Base-by-base conservation (phyloP, 2,113 vertebrate genomes). In the Mirza zaza region DNA sequence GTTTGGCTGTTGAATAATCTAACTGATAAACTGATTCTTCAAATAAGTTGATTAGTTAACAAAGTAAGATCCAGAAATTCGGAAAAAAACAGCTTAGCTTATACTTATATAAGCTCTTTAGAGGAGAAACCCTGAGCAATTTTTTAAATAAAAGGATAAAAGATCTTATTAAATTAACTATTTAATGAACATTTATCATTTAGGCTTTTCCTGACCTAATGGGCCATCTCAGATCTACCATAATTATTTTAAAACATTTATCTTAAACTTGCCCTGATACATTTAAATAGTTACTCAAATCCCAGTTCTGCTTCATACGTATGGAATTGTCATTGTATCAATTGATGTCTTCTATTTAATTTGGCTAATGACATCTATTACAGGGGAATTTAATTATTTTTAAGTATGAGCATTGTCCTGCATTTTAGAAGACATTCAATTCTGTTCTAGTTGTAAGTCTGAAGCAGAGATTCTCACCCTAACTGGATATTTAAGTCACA, bases 161-260 rank as follows among this genome's bases (percentile, higher is more conserved):
- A 14, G 59, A 70, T 32, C 29, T 90, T 61, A 84, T 55, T 68
- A 84, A 94, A 57, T 91, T 57, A 65, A 20, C 10, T 73, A n/a
- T 39, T 85, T 93, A 95, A 81, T 80, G n/a, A 87, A 45, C 42
- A 67, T 17, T 65, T 65, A 91, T 29, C 39, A 15, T 55, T 90
- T 50, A 87, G 17, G 70, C 59, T 80, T 90, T 91, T 63, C 8
- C 32, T 87, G 61, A 87, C 45, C 48, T 76, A 36, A 61, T 59
- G 63, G 50, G 42, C 93, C 90, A 76, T 88, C 32, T 88, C 93
- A 86, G 36, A 87, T 17, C 20, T 83, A 71, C n/a, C n/a, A 77
- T 88, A 84, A 91, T 87, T 87, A 83, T 87, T 97, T 95, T 57
- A 82, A 90, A 84, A 55, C 48, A 42, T 2, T 87, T 81, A 87